Conservation (phyloP, 2,113 vertebrate species). For the Amblyopsis rosae region DNA sequence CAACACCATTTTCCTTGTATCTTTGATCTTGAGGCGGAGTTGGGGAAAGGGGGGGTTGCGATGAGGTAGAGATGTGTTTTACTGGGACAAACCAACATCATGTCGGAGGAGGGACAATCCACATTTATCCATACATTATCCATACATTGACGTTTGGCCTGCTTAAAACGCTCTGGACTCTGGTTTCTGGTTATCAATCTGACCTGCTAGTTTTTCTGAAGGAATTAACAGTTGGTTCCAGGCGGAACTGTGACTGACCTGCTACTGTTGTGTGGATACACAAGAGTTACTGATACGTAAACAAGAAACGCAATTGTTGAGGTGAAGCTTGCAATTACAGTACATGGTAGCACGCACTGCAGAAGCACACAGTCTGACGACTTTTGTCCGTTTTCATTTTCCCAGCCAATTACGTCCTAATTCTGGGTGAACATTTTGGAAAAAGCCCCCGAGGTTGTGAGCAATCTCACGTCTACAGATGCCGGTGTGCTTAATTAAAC, state of each 20-base stretch:
- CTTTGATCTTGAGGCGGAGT: conserved; percentile 30
- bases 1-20: conserved; percentile 52
- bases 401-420: conserved; percentile 37
- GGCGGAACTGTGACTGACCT: too few species aligned
- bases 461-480: conserved; percentile 41
- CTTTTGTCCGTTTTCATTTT: conserved; percentile 42
- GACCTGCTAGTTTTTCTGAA: too few species aligned
- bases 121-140: neutral
- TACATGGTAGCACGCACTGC: neutral
- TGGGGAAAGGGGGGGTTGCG: neutral
- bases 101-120: too few species aligned
- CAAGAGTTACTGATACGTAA: too few species aligned
- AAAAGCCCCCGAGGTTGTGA: neutral
- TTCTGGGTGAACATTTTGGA: conserved; percentile 7
- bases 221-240: too few species aligned
- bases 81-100: neutral
- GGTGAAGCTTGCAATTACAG: neutral
- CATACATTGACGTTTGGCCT: neutral
- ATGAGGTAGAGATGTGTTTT: conserved; percentile 1
- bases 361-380: neutral
- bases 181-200: too few species aligned
- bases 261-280: too few species aligned
- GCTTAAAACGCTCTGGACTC: too few species aligned
- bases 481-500: conserved; percentile 50
- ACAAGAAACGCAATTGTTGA: neutral